Percentiles rank a stretch among this genome's conserved stretches.
These are phyloP conservation scores for Drosophila kuntzei DNA, from an alignment of 2,888 invertebrate genomes.

Conservation along the genomic window DNA sequence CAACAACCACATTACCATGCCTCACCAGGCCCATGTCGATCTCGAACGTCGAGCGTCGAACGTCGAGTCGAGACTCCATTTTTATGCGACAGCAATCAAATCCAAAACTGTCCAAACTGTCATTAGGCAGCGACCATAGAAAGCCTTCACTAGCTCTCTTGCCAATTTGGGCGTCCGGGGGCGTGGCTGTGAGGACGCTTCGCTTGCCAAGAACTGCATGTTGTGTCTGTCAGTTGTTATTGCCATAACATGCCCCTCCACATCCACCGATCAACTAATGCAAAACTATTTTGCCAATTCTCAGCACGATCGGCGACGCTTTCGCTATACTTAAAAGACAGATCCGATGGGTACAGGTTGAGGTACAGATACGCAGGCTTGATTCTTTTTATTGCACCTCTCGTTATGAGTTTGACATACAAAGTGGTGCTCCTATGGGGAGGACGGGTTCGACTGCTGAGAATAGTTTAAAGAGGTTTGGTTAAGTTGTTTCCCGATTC, in stretches of 20 bases:
- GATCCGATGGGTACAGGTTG: conserved; percentile 8
- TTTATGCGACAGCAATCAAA: conserved; percentile 65
- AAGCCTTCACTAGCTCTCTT: conserved; percentile 31
- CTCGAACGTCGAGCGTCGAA: too few relatives aligned
- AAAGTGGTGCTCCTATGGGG: conserved; percentile 18
- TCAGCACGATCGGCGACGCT: conserved; percentile 66
- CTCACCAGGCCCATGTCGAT: conserved; percentile 35
- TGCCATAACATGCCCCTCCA: not conserved
- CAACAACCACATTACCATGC: conserved; percentile 79
- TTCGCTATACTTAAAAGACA: conserved; percentile 58
- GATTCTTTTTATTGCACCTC: conserved; percentile 66
- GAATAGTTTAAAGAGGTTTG: not conserved
- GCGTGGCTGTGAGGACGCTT: conserved; percentile 36
- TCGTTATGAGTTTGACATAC: conserved; percentile 40
- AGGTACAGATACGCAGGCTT: conserved; percentile 10
- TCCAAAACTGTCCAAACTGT: conserved; percentile 74
- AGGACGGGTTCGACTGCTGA: not conserved
- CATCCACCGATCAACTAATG: not conserved
- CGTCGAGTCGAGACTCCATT: conserved; percentile 27
- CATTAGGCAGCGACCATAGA: conserved; percentile 63
- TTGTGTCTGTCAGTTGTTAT: not conserved
- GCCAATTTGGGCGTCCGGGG: conserved; percentile 43
- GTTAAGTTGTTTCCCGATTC: not conserved
- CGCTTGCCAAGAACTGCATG: conserved; percentile 59
- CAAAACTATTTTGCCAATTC: conserved; percentile 51